Percentiles rank a stretch among this genome's conserved stretches.
Evolutionary conservation across 2,888 invertebrate genomes (phyloP).

Genomic region (Limnephilus auricula): DNA sequence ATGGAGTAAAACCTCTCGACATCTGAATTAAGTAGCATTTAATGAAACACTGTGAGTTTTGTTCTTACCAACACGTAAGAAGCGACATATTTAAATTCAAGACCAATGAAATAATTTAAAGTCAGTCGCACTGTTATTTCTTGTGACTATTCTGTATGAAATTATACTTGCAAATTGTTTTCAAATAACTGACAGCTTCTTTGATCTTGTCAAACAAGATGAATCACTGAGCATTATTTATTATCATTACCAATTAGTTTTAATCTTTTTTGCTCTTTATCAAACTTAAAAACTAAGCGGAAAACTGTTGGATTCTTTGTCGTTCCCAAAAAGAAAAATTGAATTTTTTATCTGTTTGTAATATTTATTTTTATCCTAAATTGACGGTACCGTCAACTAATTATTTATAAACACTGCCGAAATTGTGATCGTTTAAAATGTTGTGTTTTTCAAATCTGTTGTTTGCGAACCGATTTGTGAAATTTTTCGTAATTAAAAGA

Average conservation of each 20-base stretch:
- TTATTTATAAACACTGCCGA: no score
- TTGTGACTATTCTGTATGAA: background rate
- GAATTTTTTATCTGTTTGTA: background rate
- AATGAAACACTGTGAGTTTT: no score
- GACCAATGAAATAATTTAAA: background rate
- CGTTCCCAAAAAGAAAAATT: background rate
- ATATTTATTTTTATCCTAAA: no score
- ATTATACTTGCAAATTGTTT: background rate
- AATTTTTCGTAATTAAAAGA: no score
- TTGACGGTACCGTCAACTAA: no score
- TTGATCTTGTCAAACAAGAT: conserved; percentile 13
- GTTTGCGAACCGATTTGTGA: no score
- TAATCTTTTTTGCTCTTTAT: background rate
- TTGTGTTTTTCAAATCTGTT: no score
- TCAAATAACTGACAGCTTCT: conserved; percentile 11
- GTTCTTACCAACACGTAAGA: background rate
- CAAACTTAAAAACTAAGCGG: background rate
- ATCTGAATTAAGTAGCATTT: no score
- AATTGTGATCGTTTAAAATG: no score
- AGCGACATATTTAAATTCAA: background rate
- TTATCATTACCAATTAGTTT: background rate
- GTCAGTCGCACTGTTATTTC: background rate
- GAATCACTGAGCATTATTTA: background rate
- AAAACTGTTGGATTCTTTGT: background rate
- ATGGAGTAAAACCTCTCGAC: no score